These are phyloP conservation scores for Papilio machaon DNA, from an alignment of 1,140 invertebrate species.

Conservation along the genomic window DNA sequence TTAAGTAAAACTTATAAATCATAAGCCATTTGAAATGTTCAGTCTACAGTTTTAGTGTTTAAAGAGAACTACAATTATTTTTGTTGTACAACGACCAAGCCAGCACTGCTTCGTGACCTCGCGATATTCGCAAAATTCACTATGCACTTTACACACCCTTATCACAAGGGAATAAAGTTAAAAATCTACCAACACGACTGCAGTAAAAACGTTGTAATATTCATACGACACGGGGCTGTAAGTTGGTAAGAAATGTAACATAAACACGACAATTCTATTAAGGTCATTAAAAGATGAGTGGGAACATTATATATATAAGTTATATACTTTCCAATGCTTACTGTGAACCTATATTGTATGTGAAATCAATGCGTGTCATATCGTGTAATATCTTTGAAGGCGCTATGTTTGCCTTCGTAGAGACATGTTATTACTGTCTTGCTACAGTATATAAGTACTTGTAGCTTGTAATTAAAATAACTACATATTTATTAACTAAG, in stretches of 20 bases:
- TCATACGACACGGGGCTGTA: conserved; percentile 45
- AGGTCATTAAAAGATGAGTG: conserved; percentile 49
- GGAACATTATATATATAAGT: conserved; percentile 42
- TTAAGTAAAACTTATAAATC: conserved; percentile 15
- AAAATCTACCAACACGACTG: not conserved
- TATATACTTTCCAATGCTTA: conserved; percentile 29
- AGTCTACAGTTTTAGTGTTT: conserved; percentile 38
- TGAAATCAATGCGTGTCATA: conserved; percentile 14
- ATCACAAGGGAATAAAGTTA: conserved; percentile 15
- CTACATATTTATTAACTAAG: no score
- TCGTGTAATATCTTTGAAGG: not conserved
- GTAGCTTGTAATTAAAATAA: not conserved
- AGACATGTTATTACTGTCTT: not conserved
- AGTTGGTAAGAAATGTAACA: conserved; percentile 49
- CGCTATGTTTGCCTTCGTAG: not conserved
- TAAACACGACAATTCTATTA: conserved; percentile 52
- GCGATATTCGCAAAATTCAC: conserved; percentile 21
- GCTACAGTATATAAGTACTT: not conserved
- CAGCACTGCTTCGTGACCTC: conserved; percentile 45
- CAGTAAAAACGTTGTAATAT: conserved; percentile 32
- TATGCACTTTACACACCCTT: conserved; percentile 2
- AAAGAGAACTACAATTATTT: conserved; percentile 45
- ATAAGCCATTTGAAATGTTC: conserved; percentile 20
- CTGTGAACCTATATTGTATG: conserved; percentile 12
- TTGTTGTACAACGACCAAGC: conserved; percentile 44